Percentiles rank a stretch among this genome's conserved stretches.
phyloP scores from a whole-genome alignment of 2,797 vertebrate genomes.

The Threskiornis aethiopicus region DNA sequence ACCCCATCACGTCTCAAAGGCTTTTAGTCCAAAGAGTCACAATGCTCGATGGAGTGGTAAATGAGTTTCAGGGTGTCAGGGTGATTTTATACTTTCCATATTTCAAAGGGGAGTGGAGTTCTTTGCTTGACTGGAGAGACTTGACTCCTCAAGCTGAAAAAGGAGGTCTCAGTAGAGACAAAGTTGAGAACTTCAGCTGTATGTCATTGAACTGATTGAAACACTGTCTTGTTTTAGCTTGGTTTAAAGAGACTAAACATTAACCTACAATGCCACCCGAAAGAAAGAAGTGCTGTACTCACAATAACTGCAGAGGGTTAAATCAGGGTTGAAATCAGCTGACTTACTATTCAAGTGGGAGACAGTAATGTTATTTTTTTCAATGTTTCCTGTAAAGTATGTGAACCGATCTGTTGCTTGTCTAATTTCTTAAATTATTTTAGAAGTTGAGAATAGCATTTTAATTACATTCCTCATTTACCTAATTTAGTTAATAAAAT shows the following conservation, averaged over 20 bases:
- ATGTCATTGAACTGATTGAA: not conserved
- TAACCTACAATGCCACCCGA: not conserved
- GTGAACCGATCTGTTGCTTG: not conserved
- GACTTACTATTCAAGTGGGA: not conserved
- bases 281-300: not conserved
- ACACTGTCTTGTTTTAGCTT: not conserved
- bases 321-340: not conserved
- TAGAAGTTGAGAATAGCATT: not conserved
- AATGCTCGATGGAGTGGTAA: not conserved
- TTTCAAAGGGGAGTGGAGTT: not conserved
- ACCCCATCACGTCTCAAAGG: not conserved
- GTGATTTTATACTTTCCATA: not conserved
- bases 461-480: conserved; percentile 18
- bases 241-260: not conserved
- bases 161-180: not conserved
- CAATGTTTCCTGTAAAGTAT: not conserved
- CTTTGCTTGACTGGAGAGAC: not conserved
- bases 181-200: not conserved
- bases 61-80: not conserved
- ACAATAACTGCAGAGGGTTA: not conserved
- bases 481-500: not conserved
- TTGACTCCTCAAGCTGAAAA: not conserved
- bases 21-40: not conserved
- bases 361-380: not conserved
- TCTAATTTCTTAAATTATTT: not conserved